These are phyloP conservation scores for Platypus cylindrus DNA, from an alignment of 2,888 invertebrate genomes.

Conservation along the genomic window DNA sequence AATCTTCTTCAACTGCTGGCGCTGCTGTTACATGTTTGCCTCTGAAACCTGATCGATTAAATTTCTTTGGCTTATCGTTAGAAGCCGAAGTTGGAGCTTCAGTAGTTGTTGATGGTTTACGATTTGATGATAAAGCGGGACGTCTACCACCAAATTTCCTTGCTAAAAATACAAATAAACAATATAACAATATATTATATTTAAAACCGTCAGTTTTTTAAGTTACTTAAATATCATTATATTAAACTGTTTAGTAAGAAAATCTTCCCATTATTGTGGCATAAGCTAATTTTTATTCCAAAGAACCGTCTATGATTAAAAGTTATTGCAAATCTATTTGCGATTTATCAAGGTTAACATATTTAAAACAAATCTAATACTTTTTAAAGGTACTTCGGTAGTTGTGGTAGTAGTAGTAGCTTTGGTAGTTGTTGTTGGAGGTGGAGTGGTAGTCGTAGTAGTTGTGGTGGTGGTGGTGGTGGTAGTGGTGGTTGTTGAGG, in stretches of 20 bases:
- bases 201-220: constrained; percentile 1
- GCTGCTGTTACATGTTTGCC: constrained; percentile 36
- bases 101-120: constrained; percentile 26
- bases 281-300: too few relatives aligned
- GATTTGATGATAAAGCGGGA: constrained; percentile 9
- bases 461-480: constrained; percentile 42
- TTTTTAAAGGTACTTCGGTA: constrained; percentile 23
- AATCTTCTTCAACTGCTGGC: constrained; percentile 29
- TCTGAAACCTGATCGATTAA: constrained; percentile 35
- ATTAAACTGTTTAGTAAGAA: background rate
- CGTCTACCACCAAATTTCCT: constrained; percentile 21
- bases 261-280: background rate
- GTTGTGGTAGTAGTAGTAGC: constrained; percentile 32
- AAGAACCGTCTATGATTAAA: too few relatives aligned
- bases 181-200: background rate
- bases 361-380: constrained; percentile 2
- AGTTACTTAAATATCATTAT: background rate
- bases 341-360: background rate
- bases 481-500: constrained; percentile 44
- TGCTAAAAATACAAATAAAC: constrained; percentile 6
- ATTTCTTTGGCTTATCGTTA: constrained; percentile 38
- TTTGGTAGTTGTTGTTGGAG: constrained; percentile 32
- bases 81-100: constrained; percentile 35
- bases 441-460: constrained; percentile 39
- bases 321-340: background rate